phyloP scores from a whole-genome alignment of 2,888 invertebrate species.

The Dyspetes luteomarginatus region DNA sequence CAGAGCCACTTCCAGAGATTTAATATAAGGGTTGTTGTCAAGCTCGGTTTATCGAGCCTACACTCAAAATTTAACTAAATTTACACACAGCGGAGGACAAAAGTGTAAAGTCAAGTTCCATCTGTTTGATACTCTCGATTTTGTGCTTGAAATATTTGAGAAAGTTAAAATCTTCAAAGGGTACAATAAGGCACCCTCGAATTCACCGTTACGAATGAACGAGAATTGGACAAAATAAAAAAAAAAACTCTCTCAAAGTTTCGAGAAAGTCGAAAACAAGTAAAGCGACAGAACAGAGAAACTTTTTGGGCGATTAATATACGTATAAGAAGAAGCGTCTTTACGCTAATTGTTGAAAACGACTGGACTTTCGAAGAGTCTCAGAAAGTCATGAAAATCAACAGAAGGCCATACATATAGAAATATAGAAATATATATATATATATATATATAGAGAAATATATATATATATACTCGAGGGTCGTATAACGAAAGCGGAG shows the following conservation, averaged over 20 bases:
- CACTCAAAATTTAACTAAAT: no score
- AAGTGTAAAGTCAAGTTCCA: no score
- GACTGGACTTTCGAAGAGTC: not conserved
- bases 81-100: no score
- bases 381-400: not conserved
- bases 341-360: no score
- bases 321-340: no score
- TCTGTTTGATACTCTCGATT: not conserved
- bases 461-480: conserved; percentile 3
- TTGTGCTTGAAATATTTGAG: not conserved
- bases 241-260: not conserved
- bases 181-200: not conserved
- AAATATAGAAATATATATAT: no score
- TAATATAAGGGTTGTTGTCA: no score
- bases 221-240: conserved; percentile 1
- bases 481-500: conserved; percentile 21
- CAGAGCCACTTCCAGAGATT: no score
- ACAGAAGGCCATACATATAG: not conserved
- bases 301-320: no score
- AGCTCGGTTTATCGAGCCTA: no score
- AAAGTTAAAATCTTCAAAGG: not conserved
- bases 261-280: not conserved
- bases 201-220: not conserved
- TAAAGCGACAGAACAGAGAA: not conserved
- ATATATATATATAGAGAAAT: no score